Percentiles rank a stretch among this genome's conserved stretches.
Evolutionary conservation across 2,888 invertebrate genomes (phyloP).

Genomic region (Plebejus melissa): DNA sequence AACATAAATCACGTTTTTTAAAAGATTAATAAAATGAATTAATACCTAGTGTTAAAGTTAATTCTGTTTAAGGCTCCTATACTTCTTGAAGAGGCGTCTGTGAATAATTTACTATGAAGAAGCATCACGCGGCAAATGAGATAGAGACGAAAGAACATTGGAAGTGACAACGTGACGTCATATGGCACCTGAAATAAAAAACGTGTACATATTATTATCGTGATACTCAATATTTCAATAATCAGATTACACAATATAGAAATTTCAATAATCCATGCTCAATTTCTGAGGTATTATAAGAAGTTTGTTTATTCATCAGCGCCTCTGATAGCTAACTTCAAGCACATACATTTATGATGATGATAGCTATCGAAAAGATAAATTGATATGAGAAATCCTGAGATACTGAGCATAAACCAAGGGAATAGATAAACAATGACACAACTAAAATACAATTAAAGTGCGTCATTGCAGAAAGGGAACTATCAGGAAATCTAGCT

Average conservation of each 20-base stretch:
- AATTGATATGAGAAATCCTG: background rate
- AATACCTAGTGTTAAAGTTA: constrained; percentile 97
- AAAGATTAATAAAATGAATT: too few species aligned
- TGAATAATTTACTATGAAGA: constrained; percentile 99
- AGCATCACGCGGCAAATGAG: constrained; percentile 99
- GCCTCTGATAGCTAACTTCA: background rate
- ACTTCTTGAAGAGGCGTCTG: constrained; percentile 98
- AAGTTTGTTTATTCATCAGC: background rate
- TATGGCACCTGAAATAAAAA: constrained; percentile 86
- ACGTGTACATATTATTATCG: constrained; percentile 28
- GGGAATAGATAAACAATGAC: constrained; percentile 6
- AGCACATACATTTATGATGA: background rate
- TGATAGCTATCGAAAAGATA: background rate
- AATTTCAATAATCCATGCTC: background rate
- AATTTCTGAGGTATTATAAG: background rate
- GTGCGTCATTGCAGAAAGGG: background rate
- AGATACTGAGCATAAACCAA: background rate
- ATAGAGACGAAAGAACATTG: constrained; percentile 99
- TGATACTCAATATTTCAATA: background rate
- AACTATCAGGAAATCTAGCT: background rate
- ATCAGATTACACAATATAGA: too few species aligned
- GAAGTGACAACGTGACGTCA: constrained; percentile 97
- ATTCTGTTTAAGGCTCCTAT: constrained; percentile 98
- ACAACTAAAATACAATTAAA: background rate
- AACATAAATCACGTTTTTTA: too few species aligned